Base-by-base conservation (phyloP, 2,113 vertebrate genomes). In the Otus sunia region DNA sequence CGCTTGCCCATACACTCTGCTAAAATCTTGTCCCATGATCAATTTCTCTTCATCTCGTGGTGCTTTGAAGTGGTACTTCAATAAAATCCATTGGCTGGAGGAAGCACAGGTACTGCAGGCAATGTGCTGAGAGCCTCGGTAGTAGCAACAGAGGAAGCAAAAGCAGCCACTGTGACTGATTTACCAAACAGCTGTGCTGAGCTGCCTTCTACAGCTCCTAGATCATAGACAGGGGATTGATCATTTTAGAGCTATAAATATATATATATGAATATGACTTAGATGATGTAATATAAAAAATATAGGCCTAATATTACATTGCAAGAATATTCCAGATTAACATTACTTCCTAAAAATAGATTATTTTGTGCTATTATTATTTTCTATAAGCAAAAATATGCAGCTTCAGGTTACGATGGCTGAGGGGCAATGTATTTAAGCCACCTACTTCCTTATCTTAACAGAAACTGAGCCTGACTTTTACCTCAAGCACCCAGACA, bases 91-190 rank as follows among this genome's bases (percentile, higher is more conserved):
- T 2, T 20, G 79, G 36, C 6, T 88, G 47, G 45, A 55, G 60
- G 74, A 81, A 81, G 58, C 19, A 14, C 39, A 62, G 36, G 52
- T 56, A 39, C 39, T 66, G 55, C 25, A 37, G 66, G 60, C 63
- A 45, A 37, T 4, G 9, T 53, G 27, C 37, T 3, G 4, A 67
- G 53, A 45, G 15, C 7, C 37, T 73, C 0, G 0, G 41, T 10
- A 62, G 13, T 39, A 53, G n/a, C 37, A 72, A 58, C 56, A 56
- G 39, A 63, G 32, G 53, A 62, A 71, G 36, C 75, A 50, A 68
- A 81, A 49, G 27, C 69, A 59, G 43, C 2, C 34, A 2, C 23
- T 59, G 19, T 4, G 21, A 49, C 1, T 53, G 37, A 41, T 59
- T 52, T 41, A 64, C 26, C 22, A 69, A 30, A 27, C 32, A n/a